These are phyloP conservation scores for Atta cephalotes DNA, from an alignment of 1,140 invertebrate species.

Conservation along the genomic window DNA sequence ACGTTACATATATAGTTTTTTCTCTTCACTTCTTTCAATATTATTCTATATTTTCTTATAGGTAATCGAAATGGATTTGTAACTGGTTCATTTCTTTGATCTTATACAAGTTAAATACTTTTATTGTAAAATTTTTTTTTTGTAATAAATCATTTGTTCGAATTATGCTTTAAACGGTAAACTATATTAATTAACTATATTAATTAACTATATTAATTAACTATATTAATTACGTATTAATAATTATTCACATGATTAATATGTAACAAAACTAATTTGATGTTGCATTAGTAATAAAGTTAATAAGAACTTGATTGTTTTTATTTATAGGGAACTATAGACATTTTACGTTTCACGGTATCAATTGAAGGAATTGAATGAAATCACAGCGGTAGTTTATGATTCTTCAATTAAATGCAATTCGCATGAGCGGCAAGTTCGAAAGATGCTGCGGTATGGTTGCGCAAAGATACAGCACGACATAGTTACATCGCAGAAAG, in stretches of 20 bases:
- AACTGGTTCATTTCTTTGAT: background rate
- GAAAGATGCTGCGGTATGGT: conserved; percentile 30
- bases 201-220: too few species aligned
- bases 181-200: background rate
- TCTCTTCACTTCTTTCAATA: background rate
- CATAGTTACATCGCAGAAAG: conserved; percentile 19
- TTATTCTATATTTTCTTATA: background rate
- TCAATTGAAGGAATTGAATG: conserved; percentile 42
- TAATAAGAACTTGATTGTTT: background rate
- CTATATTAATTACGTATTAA: background rate
- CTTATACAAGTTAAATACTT: background rate
- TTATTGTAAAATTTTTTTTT: background rate
- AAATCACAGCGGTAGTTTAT: conserved; percentile 38
- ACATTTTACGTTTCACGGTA: background rate
- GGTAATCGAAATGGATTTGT: background rate
- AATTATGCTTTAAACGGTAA: background rate
- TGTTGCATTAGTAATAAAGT: background rate
- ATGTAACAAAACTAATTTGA: background rate
- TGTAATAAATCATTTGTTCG: background rate
- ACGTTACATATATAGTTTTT: background rate
- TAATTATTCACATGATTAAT: background rate
- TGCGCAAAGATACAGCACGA: conserved; percentile 6
- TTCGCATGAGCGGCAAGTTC: conserved; percentile 17
- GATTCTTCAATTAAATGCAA: background rate
- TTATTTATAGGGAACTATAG: background rate